phyloP scores from a whole-genome alignment of 2,797 vertebrate genomes.

The Danio jaintianensis region DNA sequence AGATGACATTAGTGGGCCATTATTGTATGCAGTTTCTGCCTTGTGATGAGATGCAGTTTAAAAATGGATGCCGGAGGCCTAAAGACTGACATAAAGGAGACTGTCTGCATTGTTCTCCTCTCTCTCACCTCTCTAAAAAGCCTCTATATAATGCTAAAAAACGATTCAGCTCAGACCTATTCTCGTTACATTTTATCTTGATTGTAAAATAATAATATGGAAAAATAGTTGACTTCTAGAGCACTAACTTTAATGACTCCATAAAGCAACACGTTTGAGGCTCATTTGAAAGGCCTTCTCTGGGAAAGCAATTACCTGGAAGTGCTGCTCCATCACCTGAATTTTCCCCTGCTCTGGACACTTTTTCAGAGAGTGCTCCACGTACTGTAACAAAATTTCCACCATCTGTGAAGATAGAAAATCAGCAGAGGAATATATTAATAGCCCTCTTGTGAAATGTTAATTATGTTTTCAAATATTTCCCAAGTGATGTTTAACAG shows the following conservation, averaged over 20 bases:
- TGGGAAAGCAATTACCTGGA: slow-evolving; percentile 80
- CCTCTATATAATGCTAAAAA: not conserved
- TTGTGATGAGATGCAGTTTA: slow-evolving; percentile 27
- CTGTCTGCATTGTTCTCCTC: not conserved
- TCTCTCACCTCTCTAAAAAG: slow-evolving; percentile 7
- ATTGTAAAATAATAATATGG: not conserved
- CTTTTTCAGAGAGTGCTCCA: slow-evolving; percentile 88
- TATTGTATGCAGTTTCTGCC: slow-evolving; percentile 28
- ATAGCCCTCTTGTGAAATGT: too few species aligned
- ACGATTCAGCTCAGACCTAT: not conserved
- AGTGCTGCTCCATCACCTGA: slow-evolving; percentile 96
- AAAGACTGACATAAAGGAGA: slow-evolving; percentile 18
- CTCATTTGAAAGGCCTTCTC: not conserved
- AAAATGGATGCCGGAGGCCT: slow-evolving; percentile 23
- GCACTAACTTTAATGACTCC: not conserved
- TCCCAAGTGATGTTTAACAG: too few species aligned
- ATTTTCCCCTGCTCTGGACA: slow-evolving; percentile 96
- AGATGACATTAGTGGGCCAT: slow-evolving; percentile 40
- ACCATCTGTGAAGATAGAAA: slow-evolving; percentile 83
- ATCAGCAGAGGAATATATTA: not conserved
- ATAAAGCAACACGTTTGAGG: not conserved
- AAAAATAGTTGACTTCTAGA: not conserved
- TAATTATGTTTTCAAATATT: too few species aligned
- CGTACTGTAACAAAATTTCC: slow-evolving; percentile 91
- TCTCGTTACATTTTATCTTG: not conserved